Conservation (phyloP, 2,888 invertebrate genomes). For the Agrenia bidenticulata region DNA sequence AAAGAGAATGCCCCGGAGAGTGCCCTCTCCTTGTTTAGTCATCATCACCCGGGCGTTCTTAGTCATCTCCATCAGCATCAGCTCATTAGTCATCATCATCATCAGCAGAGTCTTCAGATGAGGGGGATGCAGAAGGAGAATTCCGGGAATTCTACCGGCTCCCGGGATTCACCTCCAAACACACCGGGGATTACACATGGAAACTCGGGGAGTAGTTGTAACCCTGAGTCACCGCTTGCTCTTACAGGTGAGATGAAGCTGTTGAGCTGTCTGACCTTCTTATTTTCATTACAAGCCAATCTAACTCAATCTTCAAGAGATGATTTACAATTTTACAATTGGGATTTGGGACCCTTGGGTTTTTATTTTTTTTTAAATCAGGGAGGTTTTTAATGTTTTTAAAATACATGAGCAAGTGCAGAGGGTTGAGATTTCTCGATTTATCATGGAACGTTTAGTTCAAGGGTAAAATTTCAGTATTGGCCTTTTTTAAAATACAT, state of each 20-base stretch:
- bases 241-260: conserved; percentile 38
- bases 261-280: too few relatives aligned
- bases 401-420: too few relatives aligned
- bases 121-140: conserved; percentile 3
- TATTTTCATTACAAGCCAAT: too few relatives aligned
- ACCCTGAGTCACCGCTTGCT: conserved; percentile 41
- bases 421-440: too few relatives aligned
- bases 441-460: too few relatives aligned
- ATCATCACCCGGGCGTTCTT: conserved; percentile 35
- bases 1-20: conserved; percentile 18
- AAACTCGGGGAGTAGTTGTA: conserved; percentile 40
- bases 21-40: conserved; percentile 21
- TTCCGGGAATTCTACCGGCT: conserved; percentile 5
- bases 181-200: conserved; percentile 42
- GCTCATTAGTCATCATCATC: conserved; percentile 35
- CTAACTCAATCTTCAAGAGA: too few relatives aligned
- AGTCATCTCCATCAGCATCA: conserved; percentile 30
- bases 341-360: too few relatives aligned
- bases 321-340: too few relatives aligned
- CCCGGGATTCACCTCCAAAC: conserved; percentile 44
- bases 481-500: too few relatives aligned
- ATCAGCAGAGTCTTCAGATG: conserved; percentile 27
- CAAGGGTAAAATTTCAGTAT: too few relatives aligned
- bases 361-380: too few relatives aligned
- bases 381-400: too few relatives aligned